Evolutionary conservation across 2,888 invertebrate species (phyloP).

Genomic region (Phyto melanocephala): DNA sequence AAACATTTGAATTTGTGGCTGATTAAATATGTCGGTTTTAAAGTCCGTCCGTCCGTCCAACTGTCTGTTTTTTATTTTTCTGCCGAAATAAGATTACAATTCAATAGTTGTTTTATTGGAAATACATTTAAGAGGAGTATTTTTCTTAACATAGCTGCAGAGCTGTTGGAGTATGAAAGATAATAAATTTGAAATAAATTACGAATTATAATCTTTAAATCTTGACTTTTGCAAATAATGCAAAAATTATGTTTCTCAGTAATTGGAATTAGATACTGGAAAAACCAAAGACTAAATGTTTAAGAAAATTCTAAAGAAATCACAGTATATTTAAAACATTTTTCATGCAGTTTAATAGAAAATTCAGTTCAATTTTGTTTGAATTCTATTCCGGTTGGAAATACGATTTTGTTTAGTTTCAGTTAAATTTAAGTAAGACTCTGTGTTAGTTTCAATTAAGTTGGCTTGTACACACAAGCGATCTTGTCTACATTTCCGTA

Average conservation of each 20-base stretch:
- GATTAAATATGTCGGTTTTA: constrained; percentile 40
- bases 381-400: not conserved
- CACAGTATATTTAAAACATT: no score
- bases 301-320: no score
- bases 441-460: not conserved
- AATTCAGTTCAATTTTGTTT: not conserved
- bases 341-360: no score
- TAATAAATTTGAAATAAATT: constrained; percentile 10
- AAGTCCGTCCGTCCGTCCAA: not conserved
- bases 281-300: no score
- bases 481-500: no score
- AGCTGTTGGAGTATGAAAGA: not conserved
- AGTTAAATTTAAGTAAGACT: not conserved
- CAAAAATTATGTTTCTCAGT: not conserved
- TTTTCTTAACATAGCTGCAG: not conserved
- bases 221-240: not conserved
- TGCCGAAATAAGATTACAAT: constrained; percentile 22
- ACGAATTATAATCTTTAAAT: constrained; percentile 16
- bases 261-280: not conserved
- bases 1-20: constrained; percentile 50
- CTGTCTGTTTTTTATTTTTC: not conserved
- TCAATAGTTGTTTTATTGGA: constrained; percentile 29
- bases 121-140: constrained; percentile 17
- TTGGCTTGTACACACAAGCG: no score
- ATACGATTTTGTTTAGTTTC: not conserved